Percentiles rank a stretch among this genome's conserved stretches.
phyloP scores from a whole-genome alignment of 2,888 invertebrate genomes.

The Eutolmus rufibarbis region DNA sequence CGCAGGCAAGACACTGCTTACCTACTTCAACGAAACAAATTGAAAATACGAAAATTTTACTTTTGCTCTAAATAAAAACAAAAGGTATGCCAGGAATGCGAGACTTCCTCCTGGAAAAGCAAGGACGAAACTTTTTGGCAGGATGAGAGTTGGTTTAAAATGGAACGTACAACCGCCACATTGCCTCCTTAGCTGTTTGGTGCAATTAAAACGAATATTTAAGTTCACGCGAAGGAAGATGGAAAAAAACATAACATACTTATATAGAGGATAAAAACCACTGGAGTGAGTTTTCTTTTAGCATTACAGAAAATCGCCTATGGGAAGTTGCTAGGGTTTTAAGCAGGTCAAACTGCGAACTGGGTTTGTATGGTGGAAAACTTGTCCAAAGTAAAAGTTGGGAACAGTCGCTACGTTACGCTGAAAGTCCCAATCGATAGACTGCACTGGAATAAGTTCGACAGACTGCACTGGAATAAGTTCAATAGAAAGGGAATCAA shows the following conservation, averaged over 20 bases:
- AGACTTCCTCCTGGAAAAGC: not conserved
- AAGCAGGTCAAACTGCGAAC: not conserved
- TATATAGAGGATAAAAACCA: not conserved
- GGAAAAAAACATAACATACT: not conserved
- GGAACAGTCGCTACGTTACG: not conserved
- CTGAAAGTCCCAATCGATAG: not conserved
- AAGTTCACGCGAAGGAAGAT: not conserved
- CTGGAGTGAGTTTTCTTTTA: not conserved
- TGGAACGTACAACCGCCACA: not conserved
- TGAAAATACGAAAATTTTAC: not conserved
- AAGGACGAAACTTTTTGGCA: not conserved
- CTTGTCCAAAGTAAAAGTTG: not conserved
- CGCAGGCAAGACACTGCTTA: not conserved
- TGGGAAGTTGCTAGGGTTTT: not conserved
- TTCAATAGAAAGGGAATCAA: not conserved
- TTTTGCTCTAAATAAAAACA: not conserved
- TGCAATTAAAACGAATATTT: not conserved
- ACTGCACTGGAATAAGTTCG: not conserved
- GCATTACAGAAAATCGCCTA: not conserved
- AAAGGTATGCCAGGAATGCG: not conserved
- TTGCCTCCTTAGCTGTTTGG: not conserved
- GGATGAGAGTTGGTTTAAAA: not conserved
- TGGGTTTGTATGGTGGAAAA: not conserved
- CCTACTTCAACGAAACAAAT: not conserved
- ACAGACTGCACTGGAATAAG: not conserved